These are phyloP conservation scores for Nyctereutes procyonoides DNA, from an alignment of 2,113 vertebrate genomes.

Conservation along the genomic window DNA sequence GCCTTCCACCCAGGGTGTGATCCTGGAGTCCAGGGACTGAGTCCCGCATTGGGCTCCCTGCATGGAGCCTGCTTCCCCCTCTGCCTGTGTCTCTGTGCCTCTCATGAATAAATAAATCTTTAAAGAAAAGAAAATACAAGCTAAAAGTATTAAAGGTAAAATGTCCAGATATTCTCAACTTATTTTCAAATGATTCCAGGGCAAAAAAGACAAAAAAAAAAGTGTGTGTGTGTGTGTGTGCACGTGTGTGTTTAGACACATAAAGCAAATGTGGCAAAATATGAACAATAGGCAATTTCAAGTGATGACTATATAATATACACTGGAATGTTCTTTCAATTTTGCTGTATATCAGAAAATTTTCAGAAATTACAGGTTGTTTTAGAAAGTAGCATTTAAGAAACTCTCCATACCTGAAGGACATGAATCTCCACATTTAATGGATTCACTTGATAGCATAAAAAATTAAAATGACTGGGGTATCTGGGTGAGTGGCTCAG, in stretches of 20 bases:
- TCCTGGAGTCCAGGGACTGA: too few relatives aligned
- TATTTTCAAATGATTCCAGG: background rate
- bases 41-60: too few relatives aligned
- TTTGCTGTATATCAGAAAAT: background rate
- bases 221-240: background rate
- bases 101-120: too few relatives aligned
- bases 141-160: background rate
- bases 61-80: too few relatives aligned
- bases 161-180: background rate
- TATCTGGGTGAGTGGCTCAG: too few relatives aligned
- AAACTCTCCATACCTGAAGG: background rate
- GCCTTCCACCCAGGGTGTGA: too few relatives aligned
- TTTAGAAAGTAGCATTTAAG: background rate
- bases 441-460: background rate
- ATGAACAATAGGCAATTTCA: background rate
- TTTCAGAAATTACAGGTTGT: conserved; percentile 23
- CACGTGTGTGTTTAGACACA: background rate
- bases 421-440: background rate
- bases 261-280: background rate
- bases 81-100: too few relatives aligned
- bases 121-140: background rate
- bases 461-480: background rate
- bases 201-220: too few relatives aligned
- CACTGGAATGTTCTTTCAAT: conserved; percentile 7
- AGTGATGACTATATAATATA: background rate